Evolutionary conservation across 2,888 invertebrate genomes (phyloP).

Genomic region (Herminia tarsipennalis): DNA sequence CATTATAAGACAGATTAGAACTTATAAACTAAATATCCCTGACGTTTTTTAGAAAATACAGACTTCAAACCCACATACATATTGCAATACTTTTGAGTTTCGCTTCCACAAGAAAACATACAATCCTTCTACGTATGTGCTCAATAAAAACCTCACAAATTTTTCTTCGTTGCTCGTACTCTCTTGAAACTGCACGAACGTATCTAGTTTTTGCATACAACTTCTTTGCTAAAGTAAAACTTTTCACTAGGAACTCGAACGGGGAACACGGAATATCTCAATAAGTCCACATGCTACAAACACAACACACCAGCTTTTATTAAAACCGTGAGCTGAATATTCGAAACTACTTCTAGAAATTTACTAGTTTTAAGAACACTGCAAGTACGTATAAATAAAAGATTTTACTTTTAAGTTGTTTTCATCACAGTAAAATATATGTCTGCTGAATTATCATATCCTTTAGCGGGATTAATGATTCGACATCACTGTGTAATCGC

Average conservation of each 20-base stretch:
- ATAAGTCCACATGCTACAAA: conserved; percentile 33
- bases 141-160: conserved; percentile 2
- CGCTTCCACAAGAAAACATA: not conserved
- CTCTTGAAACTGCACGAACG: conserved; percentile 13
- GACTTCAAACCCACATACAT: too few relatives aligned
- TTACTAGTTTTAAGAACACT: too few relatives aligned
- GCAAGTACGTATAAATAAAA: too few relatives aligned
- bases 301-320: conserved; percentile 44
- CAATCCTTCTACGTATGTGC: not conserved
- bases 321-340: conserved; percentile 53
- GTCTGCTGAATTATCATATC: too few relatives aligned
- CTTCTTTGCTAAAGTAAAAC: conserved; percentile 24
- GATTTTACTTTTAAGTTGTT: too few relatives aligned
- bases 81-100: too few relatives aligned
- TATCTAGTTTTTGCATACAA: conserved; percentile 29
- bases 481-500: too few relatives aligned
- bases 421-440: too few relatives aligned
- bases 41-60: too few relatives aligned
- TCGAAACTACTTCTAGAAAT: conserved; percentile 9
- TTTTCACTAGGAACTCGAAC: conserved; percentile 24
- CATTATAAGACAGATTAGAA: too few relatives aligned
- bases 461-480: too few relatives aligned
- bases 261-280: conserved; percentile 34
- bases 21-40: too few relatives aligned
- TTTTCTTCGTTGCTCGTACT: not conserved